Evolutionary conservation across 2,113 vertebrate genomes (phyloP).

Genomic region (Amphiprion ocellaris): DNA sequence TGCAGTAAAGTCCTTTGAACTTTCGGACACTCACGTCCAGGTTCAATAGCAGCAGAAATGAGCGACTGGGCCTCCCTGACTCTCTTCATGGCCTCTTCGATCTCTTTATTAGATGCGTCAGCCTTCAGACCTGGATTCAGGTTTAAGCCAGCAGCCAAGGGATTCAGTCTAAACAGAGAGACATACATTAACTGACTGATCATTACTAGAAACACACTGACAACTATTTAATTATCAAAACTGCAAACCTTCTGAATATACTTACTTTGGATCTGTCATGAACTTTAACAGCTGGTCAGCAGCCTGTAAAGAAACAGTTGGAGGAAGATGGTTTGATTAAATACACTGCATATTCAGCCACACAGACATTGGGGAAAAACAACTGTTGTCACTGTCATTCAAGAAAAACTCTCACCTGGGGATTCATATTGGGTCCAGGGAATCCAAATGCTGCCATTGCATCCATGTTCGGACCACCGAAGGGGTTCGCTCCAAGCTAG

Average conservation of each 20-base stretch:
- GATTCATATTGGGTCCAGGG: slow-evolving; percentile 81
- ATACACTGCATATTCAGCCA: neutral
- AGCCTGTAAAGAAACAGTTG: slow-evolving; percentile 79
- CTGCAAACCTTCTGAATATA: slow-evolving; percentile 6
- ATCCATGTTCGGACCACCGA: slow-evolving; percentile 77
- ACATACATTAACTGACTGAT: slow-evolving; percentile 3
- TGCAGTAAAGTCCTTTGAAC: neutral
- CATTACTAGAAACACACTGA: neutral
- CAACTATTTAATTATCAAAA: neutral
- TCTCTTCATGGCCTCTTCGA: slow-evolving; percentile 98
- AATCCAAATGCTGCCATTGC: slow-evolving; percentile 82
- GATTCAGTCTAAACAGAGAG: slow-evolving; percentile 89
- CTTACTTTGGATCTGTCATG: slow-evolving; percentile 99
- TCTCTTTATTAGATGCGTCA: slow-evolving; percentile 96
- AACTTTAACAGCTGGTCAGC: slow-evolving; percentile 97
- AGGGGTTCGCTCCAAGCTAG: slow-evolving; percentile 81
- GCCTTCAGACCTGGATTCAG: slow-evolving; percentile 93
- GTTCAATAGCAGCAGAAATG: slow-evolving; percentile 98
- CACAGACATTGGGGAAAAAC: too few relatives aligned
- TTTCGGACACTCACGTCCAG: slow-evolving; percentile 85
- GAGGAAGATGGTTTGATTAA: neutral
- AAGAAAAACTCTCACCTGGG: slow-evolving; percentile 71
- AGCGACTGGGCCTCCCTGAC: slow-evolving; percentile 97
- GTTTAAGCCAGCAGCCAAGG: slow-evolving; percentile 91
- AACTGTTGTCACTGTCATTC: neutral